Base-by-base conservation (phyloP, 2,797 vertebrate genomes). In the Myiotriccus ornatus region DNA sequence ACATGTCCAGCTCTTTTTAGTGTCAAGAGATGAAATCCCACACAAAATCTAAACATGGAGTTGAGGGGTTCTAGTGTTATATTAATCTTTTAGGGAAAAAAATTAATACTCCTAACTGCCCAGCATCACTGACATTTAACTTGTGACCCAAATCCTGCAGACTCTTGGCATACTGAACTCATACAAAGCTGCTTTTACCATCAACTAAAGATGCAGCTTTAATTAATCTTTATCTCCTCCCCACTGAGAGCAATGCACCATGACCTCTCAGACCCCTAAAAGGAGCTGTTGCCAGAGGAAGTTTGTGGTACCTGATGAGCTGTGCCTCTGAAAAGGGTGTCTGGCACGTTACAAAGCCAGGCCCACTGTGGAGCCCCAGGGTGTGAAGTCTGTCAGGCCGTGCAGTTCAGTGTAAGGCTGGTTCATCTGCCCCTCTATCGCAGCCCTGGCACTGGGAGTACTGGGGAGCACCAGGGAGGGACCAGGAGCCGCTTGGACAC, bases 401-500 rank as follows among this genome's bases (percentile, higher is more conserved):
- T 10, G 20, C 30, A 6, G 15, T 14, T 82, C 62, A 32, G 39
- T 10, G 23, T 14, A 25, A 70, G 32, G 50, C 1, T 32, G 22
- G 37, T 35, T 49, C 7, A 6, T 10, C 19, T 37, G 44, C 5
- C 27, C 22, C 43, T 69, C 24, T 57, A 18, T 28, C n/a, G 25
- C 70, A 65, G 28, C 10, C 32, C 32, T 41, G 55, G 46, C 43
- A 73, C 59, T 57, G 64, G 49, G 32, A 93, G 32, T 16, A n/a
- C 56, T 46, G 41, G 65, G 76, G 21, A 90, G 41, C 41, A 60
- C 46, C 15, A 3, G 0, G 9, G 30, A 75, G 10, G 43, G 21
- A 30, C 1, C 50, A 47, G 60, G 50, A 89, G 56, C 17, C 0
- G 0, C 52, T 47, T 2, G 2, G 64, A 44, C 1, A 7, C 0